Evolutionary conservation across 2,113 vertebrate species (phyloP), one percentile per base, ranked within the genome.

Genomic region (Peromyscus leucopus): DNA sequence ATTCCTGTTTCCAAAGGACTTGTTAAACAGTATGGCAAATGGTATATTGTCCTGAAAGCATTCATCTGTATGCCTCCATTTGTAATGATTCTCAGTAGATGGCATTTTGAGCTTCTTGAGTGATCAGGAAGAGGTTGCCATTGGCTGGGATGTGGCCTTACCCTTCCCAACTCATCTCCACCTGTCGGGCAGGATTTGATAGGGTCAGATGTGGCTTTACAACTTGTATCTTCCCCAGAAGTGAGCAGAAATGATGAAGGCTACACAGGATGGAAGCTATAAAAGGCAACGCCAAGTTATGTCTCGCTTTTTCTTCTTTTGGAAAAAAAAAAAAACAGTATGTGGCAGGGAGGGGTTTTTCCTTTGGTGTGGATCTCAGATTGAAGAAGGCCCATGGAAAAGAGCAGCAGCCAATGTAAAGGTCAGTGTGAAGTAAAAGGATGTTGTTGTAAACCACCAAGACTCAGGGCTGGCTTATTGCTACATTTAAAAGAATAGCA

Each of bases 371-470:
- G 57, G 36, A 67, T 92, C 75, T 92, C 1, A 0, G 59, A 92
- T 90, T 90, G 59, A 90, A 78, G 76, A 92, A 84, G 90, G 96
- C 24, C 7, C 15, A 57, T 89, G 83, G 87, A 86, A 89, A 91
- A 96, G 86, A 89, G 5, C 75, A 7, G 1, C 39, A 78, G 71
- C 65, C 78, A 89, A 42, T 6, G 12, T 19, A 75, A 96, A 96
- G 42, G 19, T 72, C 72, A 86, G 61, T 51, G 26, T 89, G 42
- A 93, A 93, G 79, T 63, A 93, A 76, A 71, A 86, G 9, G 82
- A 82, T 78, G 80, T 69, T 94, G 72, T 39, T 94, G 72, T 39
- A 51, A 96, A 33, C 10, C 61, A 46, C 42, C 1, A 3, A 91
- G 69, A 79, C 74, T 92, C 65, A 7, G 0, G 72, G 17, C 12